Percentiles rank a stretch among this genome's conserved stretches.
Evolutionary conservation across 37 sponge, comb jelly and placozoan species (phyloP).

Genomic region (Mnemiopsis leidyi): DNA sequence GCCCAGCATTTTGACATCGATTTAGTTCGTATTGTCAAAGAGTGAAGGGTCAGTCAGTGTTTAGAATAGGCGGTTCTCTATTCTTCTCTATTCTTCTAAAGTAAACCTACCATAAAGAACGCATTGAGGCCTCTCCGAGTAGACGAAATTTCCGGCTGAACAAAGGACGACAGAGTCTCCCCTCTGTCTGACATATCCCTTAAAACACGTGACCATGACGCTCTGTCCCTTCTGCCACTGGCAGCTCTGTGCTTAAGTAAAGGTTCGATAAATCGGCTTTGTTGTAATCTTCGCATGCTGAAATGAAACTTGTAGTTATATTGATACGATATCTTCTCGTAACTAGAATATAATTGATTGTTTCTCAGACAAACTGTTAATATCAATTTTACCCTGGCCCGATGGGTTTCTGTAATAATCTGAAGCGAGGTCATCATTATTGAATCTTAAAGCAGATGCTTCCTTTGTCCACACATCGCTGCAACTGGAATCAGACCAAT

Average conservation of each 20-base stretch:
- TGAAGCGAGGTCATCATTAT: background rate
- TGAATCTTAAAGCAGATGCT: background rate
- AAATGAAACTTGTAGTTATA: no score
- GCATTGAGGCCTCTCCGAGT: background rate
- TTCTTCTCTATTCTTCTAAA: no score
- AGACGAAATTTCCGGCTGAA: background rate
- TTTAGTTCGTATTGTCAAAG: no score
- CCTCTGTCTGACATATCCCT: background rate
- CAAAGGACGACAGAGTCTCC: background rate
- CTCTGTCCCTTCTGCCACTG: background rate
- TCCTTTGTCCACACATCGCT: background rate
- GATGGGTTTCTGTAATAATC: background rate
- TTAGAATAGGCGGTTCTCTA: no score
- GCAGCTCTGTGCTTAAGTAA: background rate
- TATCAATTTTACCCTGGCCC: background rate
- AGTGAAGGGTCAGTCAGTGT: no score
- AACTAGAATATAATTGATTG: no score
- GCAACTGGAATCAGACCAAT: background rate
- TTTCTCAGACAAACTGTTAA: background rate
- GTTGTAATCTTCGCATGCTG: background rate
- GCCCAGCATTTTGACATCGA: no score
- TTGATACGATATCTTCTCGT: no score
- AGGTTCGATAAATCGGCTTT: background rate
- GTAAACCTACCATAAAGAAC: background rate
- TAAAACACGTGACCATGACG: background rate